Evolutionary conservation across 2,113 vertebrate genomes (phyloP), one percentile per base, ranked within the genome.

Genomic region (Xiphias gladius): DNA sequence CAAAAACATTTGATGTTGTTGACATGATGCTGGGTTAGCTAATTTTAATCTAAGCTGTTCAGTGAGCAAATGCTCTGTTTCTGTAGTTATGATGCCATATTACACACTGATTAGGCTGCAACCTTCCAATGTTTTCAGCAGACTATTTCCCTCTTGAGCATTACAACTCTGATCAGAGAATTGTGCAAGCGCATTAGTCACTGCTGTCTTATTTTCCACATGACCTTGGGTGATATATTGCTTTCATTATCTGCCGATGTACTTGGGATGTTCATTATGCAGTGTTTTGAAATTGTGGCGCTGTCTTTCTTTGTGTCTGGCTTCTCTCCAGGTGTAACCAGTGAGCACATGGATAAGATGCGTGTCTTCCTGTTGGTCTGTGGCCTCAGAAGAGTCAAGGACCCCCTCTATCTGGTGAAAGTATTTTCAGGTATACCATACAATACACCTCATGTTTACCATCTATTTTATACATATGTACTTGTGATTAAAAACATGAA

Each of bases 311-410:
- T 24, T 83, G 78, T 73, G 76, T 83, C 73, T 92, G 88, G 86
- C 80, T 54, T 67, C 55, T 73, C 92, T 94, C 5, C 94, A 97
- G 96, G 46, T 82, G 91, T 97, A 62, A 82, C 81, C 14, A 54
- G 78, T 0, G 69, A 87, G 63, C 74, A 65, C 46, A 64, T 85
- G 61, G 93, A 88, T 35, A 75, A 85, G 30, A 76, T 96, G 1
- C 87, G 32, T 0, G 37, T 97, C 12, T 97, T 97, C 66, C 93
- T 98, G 24, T 67, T 98, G 93, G 92, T 98, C 24, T 98, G 97
- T 52, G 97, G 97, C n/a, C 95, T 98, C 74, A 84, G 97, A 62
- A 94, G 94, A 94, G 96, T 97, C 78, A 98, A 98, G 85, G 97
- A 98, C 76, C 97, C 97, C 10, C 96, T 98, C 16, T 97, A 96